These are phyloP conservation scores for Manacus vitellinus DNA, from an alignment of 2,113 vertebrate genomes.

Conservation along the genomic window DNA sequence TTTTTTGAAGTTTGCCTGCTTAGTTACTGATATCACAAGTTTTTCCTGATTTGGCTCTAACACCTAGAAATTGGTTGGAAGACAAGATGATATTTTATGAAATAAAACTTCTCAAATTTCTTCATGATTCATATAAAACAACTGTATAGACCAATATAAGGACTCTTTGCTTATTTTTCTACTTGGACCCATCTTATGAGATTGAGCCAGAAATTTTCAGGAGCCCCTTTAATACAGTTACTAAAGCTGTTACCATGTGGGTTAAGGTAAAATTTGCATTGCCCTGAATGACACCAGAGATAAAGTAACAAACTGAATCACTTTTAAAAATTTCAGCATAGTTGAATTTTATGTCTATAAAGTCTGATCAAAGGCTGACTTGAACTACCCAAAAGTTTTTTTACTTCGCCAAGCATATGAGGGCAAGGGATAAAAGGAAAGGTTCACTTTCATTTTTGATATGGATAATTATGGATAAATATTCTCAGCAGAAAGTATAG, in stretches of 20 bases:
- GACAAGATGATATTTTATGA: background rate
- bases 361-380: slow-evolving; percentile 16
- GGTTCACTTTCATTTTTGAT: background rate
- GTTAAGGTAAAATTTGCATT: background rate
- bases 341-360: background rate
- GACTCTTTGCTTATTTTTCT: background rate
- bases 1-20: background rate
- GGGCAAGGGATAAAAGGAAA: background rate
- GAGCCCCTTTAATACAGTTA: background rate
- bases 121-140: background rate
- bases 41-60: background rate
- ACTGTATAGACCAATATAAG: background rate
- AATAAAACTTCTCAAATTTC: background rate
- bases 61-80: background rate
- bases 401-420: background rate
- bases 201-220: background rate
- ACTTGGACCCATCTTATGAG: background rate
- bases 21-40: background rate
- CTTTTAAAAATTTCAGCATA: background rate
- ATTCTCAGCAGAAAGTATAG: background rate
- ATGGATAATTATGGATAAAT: slow-evolving; percentile 6
- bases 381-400: background rate
- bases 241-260: background rate
- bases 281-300: background rate
- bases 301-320: background rate